Evolutionary conservation across 1,140 invertebrate species (phyloP).

Genomic region (Formica selysi): DNA sequence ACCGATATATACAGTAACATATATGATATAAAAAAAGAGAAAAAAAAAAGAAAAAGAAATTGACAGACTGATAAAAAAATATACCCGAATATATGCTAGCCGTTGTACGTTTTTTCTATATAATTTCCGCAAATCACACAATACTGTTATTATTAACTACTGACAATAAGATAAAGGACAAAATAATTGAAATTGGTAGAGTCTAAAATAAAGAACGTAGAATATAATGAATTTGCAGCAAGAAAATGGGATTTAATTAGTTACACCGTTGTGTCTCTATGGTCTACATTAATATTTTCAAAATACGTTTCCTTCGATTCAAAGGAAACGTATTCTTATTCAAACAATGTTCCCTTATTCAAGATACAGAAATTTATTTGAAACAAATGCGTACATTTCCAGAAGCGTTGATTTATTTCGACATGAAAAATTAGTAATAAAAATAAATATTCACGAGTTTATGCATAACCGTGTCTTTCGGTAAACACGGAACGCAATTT

Average conservation of each 20-base stretch:
- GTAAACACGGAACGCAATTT: conserved; percentile 38
- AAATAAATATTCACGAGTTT: conserved; percentile 30
- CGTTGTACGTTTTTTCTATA: too few relatives aligned
- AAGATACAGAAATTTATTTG: background rate
- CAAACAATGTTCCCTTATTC: background rate
- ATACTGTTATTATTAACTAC: background rate
- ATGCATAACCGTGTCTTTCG: conserved; percentile 1
- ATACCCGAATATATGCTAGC: background rate
- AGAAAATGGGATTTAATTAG: background rate
- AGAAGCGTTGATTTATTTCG: background rate
- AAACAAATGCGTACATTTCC: background rate
- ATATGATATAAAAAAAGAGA: background rate
- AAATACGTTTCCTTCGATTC: background rate
- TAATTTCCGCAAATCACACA: background rate
- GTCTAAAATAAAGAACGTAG: conserved; percentile 8
- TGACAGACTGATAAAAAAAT: background rate
- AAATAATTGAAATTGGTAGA: conserved; percentile 9
- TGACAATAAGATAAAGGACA: background rate
- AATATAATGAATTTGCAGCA: background rate
- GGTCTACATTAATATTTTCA: background rate
- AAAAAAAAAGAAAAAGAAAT: background rate
- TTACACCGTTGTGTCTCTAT: background rate
- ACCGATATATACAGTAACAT: background rate
- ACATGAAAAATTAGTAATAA: conserved; percentile 45
- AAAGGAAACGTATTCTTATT: background rate